These are phyloP conservation scores for Spheniscus mendiculus DNA, from an alignment of 2,113 vertebrate genomes.

Conservation along the genomic window DNA sequence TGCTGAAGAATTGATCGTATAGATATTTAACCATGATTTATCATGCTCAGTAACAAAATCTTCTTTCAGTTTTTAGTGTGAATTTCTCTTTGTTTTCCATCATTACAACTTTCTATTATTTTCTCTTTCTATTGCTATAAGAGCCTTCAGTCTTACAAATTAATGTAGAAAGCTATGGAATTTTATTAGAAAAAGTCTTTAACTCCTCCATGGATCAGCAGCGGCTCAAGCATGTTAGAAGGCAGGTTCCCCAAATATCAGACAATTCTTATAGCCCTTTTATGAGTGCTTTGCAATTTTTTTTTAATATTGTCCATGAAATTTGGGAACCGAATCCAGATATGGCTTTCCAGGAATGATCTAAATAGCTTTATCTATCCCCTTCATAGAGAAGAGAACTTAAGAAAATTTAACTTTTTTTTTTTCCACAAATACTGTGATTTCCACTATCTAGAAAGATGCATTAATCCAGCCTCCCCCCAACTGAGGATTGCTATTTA, in stretches of 20 bases:
- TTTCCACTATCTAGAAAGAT: neutral
- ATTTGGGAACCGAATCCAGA: neutral
- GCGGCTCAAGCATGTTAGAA: neutral
- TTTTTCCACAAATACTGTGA: neutral
- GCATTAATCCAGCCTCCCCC: neutral
- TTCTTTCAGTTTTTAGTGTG: neutral
- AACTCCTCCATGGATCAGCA: neutral
- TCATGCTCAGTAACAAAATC: neutral
- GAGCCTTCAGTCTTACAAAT: neutral
- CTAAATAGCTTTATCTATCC: neutral
- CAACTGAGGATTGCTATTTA: accelerated
- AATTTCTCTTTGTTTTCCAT: neutral
- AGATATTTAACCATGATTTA: neutral
- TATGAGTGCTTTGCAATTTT: neutral
- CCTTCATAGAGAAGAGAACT: neutral
- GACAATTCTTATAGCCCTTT: neutral
- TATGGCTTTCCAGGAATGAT: neutral
- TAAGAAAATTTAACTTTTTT: neutral
- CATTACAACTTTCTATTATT: neutral
- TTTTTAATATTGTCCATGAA: neutral
- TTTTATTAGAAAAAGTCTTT: neutral
- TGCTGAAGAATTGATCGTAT: neutral
- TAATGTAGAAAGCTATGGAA: neutral
- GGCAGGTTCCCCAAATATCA: neutral
- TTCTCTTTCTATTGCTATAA: neutral